Conservation (phyloP, 2,888 invertebrate species). For the Reticulitermes lucifugus region DNA sequence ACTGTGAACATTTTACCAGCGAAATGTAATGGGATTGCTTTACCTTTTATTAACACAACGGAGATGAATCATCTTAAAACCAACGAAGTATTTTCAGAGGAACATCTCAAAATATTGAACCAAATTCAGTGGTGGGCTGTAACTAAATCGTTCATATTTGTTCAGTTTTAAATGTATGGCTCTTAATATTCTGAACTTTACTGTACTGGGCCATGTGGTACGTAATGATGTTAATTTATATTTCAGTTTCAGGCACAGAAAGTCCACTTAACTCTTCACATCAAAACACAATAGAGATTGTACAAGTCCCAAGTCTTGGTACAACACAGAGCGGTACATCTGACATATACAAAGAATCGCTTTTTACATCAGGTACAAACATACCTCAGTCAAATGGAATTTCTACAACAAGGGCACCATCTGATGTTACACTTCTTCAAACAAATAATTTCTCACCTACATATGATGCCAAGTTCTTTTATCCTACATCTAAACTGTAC, state of each 20-base stretch:
- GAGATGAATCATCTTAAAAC: too few relatives aligned
- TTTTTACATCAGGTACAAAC: not conserved
- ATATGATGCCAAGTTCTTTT: not conserved
- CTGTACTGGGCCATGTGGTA: too few relatives aligned
- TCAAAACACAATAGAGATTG: conserved; percentile 46
- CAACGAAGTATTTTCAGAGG: too few relatives aligned
- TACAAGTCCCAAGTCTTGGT: conserved; percentile 46
- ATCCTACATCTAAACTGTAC: conserved; percentile 14
- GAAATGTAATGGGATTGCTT: too few relatives aligned
- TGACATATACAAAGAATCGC: not conserved
- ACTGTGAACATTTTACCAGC: too few relatives aligned
- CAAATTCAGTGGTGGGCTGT: too few relatives aligned
- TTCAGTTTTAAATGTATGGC: too few relatives aligned
- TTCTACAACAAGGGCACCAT: not conserved
- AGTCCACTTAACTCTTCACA: not conserved
- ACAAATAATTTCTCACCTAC: not conserved
- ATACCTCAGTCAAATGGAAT: conserved; percentile 8
- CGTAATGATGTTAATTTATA: not conserved
- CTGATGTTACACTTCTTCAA: not conserved
- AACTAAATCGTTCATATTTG: too few relatives aligned
- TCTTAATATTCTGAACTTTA: too few relatives aligned
- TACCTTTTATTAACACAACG: too few relatives aligned
- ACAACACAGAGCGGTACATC: not conserved
- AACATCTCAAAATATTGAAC: too few relatives aligned
- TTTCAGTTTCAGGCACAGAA: not conserved